These are phyloP conservation scores for Mechanitis messenoides DNA, from an alignment of 2,888 invertebrate species.

Conservation along the genomic window DNA sequence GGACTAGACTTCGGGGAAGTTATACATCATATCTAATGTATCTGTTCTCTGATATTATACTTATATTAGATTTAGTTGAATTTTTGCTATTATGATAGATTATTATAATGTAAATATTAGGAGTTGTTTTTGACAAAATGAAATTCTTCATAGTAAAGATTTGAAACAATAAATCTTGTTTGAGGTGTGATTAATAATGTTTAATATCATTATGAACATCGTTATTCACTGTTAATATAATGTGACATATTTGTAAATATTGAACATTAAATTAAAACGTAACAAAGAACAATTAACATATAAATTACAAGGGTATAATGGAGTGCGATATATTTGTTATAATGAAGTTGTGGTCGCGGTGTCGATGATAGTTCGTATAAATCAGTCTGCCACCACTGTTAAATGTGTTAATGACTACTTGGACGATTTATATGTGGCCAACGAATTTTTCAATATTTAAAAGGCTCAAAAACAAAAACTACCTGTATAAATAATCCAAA, in stretches of 20 bases:
- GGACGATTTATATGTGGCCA: background rate
- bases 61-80: constrained; percentile 13
- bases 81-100: too few relatives aligned
- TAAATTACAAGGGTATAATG: constrained; percentile 2
- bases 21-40: constrained; percentile 15
- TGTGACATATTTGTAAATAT: constrained; percentile 9
- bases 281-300: constrained; percentile 11
- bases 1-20: constrained; percentile 8
- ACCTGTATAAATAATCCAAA: background rate
- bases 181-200: too few relatives aligned
- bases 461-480: background rate
- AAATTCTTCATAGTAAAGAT: too few relatives aligned
- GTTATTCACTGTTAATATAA: too few relatives aligned
- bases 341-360: constrained; percentile 5
- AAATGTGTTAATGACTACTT: constrained; percentile 1
- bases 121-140: too few relatives aligned
- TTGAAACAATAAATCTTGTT: too few relatives aligned
- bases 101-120: too few relatives aligned
- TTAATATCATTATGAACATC: too few relatives aligned
- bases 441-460: background rate
- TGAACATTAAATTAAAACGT: constrained; percentile 14
- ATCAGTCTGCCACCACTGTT: background rate
- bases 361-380: background rate
- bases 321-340: constrained; percentile 4
- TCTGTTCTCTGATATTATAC: constrained; percentile 9